Conservation (phyloP, 2,113 vertebrate species). For the Poeciliopsis retropinna region DNA sequence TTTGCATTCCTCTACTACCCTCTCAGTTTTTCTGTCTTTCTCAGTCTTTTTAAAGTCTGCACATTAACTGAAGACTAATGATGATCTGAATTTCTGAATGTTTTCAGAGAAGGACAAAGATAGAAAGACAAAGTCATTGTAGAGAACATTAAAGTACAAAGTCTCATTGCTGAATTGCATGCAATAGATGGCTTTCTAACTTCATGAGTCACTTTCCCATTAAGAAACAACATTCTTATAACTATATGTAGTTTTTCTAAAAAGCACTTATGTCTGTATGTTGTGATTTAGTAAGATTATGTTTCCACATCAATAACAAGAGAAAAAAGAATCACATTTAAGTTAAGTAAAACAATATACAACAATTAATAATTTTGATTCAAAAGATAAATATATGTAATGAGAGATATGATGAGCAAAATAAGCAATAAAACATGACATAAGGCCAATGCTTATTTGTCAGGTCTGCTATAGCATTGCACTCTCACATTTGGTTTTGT, state of each 20-base stretch:
- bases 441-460: neutral
- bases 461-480: too few relatives aligned
- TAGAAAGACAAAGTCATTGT: neutral
- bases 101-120: neutral
- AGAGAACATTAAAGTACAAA: neutral
- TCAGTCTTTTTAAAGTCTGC: neutral
- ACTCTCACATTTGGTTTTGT: too few relatives aligned
- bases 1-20: neutral
- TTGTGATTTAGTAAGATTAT: too few relatives aligned
- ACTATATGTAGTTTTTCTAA: neutral
- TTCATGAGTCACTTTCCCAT: neutral
- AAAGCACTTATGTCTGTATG: too few relatives aligned
- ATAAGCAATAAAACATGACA: neutral
- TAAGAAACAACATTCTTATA: neutral
- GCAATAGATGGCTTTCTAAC: neutral
- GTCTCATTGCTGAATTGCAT: neutral
- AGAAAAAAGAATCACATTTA: neutral
- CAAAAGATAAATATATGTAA: neutral
- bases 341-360: neutral
- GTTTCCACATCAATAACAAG: neutral
- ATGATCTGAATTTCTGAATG: neutral
- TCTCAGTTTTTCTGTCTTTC: slow-evolving; percentile 20
- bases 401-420: neutral
- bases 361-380: neutral
- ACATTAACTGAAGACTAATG: neutral